These are phyloP conservation scores for Lasiommata megera DNA, from an alignment of 2,888 invertebrate genomes.

Conservation along the genomic window DNA sequence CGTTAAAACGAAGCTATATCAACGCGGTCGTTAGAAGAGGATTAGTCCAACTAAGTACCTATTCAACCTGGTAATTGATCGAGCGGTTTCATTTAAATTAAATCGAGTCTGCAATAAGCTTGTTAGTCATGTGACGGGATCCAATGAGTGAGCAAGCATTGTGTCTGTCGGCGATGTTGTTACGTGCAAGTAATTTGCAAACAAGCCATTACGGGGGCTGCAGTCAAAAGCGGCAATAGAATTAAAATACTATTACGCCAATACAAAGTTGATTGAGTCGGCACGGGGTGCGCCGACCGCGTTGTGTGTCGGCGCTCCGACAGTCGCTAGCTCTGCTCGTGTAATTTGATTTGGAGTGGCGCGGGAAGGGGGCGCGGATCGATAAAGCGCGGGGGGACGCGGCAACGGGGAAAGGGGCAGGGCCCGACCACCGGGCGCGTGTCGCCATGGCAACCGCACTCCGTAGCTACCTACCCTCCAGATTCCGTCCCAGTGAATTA, in stretches of 20 bases:
- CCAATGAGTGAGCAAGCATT: slow-evolving; percentile 21
- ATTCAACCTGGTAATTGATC: slow-evolving; percentile 12
- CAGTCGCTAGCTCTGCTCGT: slow-evolving; percentile 52
- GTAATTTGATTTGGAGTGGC: slow-evolving; percentile 80
- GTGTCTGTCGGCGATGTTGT: slow-evolving; percentile 40
- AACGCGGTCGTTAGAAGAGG: slow-evolving; percentile 1
- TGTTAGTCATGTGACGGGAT: slow-evolving; percentile 24
- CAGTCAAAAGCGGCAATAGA: slow-evolving; percentile 74
- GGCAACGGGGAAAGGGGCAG: slow-evolving; percentile 33
- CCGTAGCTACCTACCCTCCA: slow-evolving; percentile 74
- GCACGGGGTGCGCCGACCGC: slow-evolving; percentile 36
- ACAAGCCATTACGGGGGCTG: slow-evolving; percentile 61
- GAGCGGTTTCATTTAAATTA: slow-evolving; percentile 33
- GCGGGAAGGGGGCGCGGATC: slow-evolving; percentile 52
- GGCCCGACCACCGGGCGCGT: slow-evolving; percentile 61
- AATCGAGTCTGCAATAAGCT: slow-evolving; percentile 32
- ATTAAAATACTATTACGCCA: slow-evolving; percentile 78
- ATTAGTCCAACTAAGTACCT: neutral
- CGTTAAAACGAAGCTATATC: neutral
- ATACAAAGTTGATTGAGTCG: slow-evolving; percentile 74
- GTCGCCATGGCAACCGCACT: slow-evolving; percentile 78
- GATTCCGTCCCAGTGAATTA: slow-evolving; percentile 77
- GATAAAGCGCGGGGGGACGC: slow-evolving; percentile 45
- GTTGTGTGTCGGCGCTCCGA: slow-evolving; percentile 35
- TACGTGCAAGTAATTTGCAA: slow-evolving; percentile 64